Base-by-base conservation (phyloP, 1,140 invertebrate species). In the Drosophila saltans region DNA sequence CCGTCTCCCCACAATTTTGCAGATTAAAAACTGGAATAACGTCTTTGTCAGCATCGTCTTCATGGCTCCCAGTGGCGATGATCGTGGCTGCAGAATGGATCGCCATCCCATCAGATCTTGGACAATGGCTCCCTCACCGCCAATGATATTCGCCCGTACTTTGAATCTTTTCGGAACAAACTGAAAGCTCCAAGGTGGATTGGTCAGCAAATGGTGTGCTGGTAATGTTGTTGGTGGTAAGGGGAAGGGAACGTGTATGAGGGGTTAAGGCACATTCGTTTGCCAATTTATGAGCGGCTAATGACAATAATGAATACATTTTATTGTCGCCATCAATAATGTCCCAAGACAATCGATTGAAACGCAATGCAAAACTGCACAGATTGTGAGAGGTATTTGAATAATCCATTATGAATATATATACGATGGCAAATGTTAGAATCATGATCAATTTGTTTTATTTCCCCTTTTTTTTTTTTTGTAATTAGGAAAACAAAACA, bases 221-320 rank as follows among this genome's bases (percentile, higher is more conserved):
- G 6, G 6, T 36, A 30, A 30, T 36, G 33, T 36, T 36, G 33
- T 36, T 36, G 33, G 33, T 1, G 33, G 33, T 63, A 0, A 16
- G 55, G 66, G 6, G 21, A 26, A 2, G 21, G 21, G 24, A 9
- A 24, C 28, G 11, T 36, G 16, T n/a, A 41, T 16, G 41, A 45
- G 63, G 62, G 64, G 3, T 36, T 36, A 36, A 62, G 69, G 71
- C 78, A 80, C 83, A 91, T 91, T 83, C 73, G 78, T 91, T 91
- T 70, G 71, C 72, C 69, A 91, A 82, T 91, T 91, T 91, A 91
- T 76, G 90, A 75, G 52, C 81, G 75, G 76, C 80, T 91, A 90
- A 90, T 90, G 75, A 83, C 90, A 81, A 91, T 91, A 90, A 91
- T 70, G 80, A 90, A 88, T 77, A 81, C 74, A 91, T 81, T 91